Conservation (phyloP, 1,140 invertebrate genomes). For the Ptiloglossa arizonensis region DNA sequence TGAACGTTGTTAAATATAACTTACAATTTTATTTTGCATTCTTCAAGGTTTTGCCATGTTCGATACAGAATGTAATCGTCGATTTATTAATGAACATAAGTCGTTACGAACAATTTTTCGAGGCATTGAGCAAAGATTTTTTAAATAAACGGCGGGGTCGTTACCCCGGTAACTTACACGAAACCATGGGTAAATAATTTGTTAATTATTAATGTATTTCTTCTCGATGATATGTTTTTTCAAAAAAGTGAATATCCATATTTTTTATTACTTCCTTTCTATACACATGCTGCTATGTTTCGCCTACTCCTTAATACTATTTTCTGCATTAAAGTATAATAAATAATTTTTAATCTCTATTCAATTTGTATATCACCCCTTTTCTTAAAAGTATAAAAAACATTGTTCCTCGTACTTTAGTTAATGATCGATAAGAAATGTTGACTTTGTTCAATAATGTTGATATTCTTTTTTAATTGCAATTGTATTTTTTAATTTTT, state of each 20-base stretch:
- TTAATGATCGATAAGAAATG: too few species aligned
- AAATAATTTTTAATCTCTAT: too few species aligned
- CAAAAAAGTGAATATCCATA: background rate
- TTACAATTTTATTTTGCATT: background rate
- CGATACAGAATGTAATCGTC: slow-evolving; percentile 6
- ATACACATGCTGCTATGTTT: too few species aligned
- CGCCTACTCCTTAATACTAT: too few species aligned
- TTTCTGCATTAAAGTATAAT: too few species aligned
- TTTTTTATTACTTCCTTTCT: too few species aligned
- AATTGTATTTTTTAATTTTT: too few species aligned
- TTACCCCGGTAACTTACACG: background rate
- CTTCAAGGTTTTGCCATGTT: background rate
- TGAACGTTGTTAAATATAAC: background rate
- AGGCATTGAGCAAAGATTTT: slow-evolving; percentile 15
- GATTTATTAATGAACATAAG: slow-evolving; percentile 34
- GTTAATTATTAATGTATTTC: background rate
- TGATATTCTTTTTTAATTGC: too few species aligned
- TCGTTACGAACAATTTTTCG: slow-evolving; percentile 19
- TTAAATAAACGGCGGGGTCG: background rate
- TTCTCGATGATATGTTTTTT: background rate
- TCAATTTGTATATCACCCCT: too few species aligned
- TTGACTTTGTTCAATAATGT: too few species aligned
- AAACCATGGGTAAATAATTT: slow-evolving; percentile 9
- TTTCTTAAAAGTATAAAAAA: too few species aligned
- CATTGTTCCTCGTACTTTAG: too few species aligned